These are phyloP conservation scores for Piaya cayana DNA, from an alignment of 2,113 vertebrate genomes.

Conservation along the genomic window DNA sequence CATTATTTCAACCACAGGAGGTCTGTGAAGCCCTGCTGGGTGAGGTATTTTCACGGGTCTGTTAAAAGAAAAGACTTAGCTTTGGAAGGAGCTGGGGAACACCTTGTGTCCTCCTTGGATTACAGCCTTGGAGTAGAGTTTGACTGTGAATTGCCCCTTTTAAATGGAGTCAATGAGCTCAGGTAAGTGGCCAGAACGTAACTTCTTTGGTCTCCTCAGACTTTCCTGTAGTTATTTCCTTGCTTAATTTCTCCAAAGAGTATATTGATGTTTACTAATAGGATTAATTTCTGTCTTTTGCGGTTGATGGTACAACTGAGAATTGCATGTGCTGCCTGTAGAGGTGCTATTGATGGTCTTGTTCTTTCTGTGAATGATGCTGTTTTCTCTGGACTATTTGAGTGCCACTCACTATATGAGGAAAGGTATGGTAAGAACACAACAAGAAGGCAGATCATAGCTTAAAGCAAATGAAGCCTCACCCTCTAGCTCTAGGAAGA, in stretches of 20 bases:
- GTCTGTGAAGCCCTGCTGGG: neutral
- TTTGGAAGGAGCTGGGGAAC: neutral
- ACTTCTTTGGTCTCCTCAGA: neutral
- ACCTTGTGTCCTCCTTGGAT: neutral
- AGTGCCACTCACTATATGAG: neutral
- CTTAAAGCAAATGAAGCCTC: neutral
- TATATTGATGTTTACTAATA: neutral
- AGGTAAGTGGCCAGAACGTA: neutral
- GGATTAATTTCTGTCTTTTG: neutral
- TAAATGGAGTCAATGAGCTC: neutral
- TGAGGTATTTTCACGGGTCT: neutral
- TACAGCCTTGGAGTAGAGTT: neutral
- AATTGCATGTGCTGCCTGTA: neutral
- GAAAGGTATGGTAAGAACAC: neutral
- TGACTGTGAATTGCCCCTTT: neutral
- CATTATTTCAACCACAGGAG: neutral
- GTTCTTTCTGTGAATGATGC: neutral
- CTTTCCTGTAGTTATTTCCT: neutral
- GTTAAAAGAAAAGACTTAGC: neutral
- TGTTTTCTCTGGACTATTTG: neutral
- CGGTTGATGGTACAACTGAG: neutral
- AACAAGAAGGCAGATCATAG: neutral
- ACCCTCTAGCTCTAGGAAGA: neutral
- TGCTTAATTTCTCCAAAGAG: neutral
- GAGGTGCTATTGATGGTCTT: neutral